These are phyloP conservation scores for Zosterops japonicus DNA, from an alignment of 2,113 vertebrate genomes.

Conservation along the genomic window DNA sequence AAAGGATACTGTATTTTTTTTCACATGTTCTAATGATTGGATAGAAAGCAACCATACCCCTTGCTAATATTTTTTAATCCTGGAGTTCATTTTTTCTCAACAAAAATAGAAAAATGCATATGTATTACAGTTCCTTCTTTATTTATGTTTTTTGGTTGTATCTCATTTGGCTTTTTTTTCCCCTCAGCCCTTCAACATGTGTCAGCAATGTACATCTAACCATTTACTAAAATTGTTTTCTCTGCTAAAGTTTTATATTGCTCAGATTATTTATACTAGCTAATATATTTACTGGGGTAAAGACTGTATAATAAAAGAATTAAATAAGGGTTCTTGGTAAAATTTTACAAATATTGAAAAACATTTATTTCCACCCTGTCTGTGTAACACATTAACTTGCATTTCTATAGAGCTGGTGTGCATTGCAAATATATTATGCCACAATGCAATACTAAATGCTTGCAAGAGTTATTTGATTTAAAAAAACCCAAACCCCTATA, in stretches of 20 bases:
- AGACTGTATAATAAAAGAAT: neutral
- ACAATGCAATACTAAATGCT: neutral
- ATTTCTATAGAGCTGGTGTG: neutral
- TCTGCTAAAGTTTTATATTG: neutral
- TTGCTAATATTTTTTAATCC: neutral
- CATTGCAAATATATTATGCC: neutral
- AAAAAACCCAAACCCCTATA: neutral
- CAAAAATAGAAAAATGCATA: neutral
- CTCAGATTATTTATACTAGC: neutral
- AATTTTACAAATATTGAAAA: conserved; percentile 6
- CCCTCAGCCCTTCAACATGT: fast-evolving
- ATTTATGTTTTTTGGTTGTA: neutral
- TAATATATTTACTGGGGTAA: neutral
- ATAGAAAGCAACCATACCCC: neutral
- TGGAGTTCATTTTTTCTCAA: neutral
- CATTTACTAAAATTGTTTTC: neutral
- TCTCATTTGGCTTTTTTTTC: neutral
- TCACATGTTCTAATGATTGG: neutral
- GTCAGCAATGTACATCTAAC: neutral
- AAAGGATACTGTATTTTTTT: neutral
- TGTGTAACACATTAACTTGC: neutral
- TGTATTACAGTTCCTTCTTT: neutral
- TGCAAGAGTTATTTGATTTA: neutral
- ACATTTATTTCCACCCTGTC: neutral
- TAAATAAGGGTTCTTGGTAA: neutral